Evolutionary conservation across 2,888 invertebrate species (phyloP), one percentile per base, ranked within the genome.

Genomic region (Timema podura): DNA sequence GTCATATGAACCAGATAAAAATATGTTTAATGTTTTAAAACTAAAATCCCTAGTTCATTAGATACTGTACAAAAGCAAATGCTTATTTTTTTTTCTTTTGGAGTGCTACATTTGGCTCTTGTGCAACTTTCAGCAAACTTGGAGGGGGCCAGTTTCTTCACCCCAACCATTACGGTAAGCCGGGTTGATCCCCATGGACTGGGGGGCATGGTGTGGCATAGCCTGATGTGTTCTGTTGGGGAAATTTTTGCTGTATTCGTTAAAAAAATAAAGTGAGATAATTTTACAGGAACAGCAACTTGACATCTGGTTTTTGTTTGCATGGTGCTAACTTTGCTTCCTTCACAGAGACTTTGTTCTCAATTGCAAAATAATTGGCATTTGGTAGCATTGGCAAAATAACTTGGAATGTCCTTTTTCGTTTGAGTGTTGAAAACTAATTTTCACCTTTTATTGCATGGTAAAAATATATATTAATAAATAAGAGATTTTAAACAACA

Each of bases 121-220:
- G 67, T 68, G 57, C 51, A 64, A 59, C 69, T 73, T 73, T 73
- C 73, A 73, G 74, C 73, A 72, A 73, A 72, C 70, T 71, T 68
- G 74, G 74, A 69, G 74, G 74, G 68, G 72, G 51, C 65, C 73
- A 74, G 72, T 75, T 72, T 71, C 74, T 75, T 65, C 74, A 75
- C 49, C 75, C 75, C 59, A 73, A 74, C 69, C 70, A 71, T 72
- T 75, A 74, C 71, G 75, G 75, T 75, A 75, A 75, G 75, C 72
- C 64, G 54, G 65, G 49, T 30, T 68, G 47, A 64, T 61, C 30
- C 11, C 44, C 61, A 61, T n/a, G 61, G 61, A 57, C 30, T 61
- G 30, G 61, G 61, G 11, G 61, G 61, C 61, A 61, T 61, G 61
- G 44, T 61, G n/a, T n/a, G n/a, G n/a, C n/a, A n/a, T n/a, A n/a